Conservation (phyloP, 2,888 invertebrate genomes). For the Eupithecia dodoneata region DNA sequence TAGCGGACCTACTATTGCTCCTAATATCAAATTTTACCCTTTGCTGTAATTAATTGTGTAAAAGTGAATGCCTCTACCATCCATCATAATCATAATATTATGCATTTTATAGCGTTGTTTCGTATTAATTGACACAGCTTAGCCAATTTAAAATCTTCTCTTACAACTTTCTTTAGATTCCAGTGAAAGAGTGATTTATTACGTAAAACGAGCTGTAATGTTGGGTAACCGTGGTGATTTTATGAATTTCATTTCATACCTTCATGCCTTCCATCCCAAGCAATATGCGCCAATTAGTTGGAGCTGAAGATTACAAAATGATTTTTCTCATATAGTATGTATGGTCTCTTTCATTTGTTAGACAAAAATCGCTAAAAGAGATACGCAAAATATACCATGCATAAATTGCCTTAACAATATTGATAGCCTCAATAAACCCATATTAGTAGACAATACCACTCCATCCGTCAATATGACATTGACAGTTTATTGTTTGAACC, state of each 20-base stretch:
- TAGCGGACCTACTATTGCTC: not conserved
- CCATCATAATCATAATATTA: constrained; percentile 29
- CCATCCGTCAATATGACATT: not conserved
- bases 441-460: not conserved
- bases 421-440: not conserved
- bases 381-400: not conserved
- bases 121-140: constrained; percentile 37
- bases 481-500: not conserved
- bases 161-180: constrained; percentile 43
- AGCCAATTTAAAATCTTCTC: constrained; percentile 32
- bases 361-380: not conserved
- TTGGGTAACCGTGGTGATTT: constrained; percentile 11
- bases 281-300: not conserved
- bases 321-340: no score
- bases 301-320: not conserved
- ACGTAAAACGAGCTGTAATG: constrained; percentile 23
- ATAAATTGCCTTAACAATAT: not conserved
- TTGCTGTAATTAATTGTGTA: not conserved
- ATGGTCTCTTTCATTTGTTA: not conserved
- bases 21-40: not conserved
- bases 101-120: constrained; percentile 40
- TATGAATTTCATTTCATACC: constrained; percentile 2
- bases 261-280: not conserved
- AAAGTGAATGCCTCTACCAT: constrained; percentile 33
- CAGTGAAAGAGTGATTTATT: constrained; percentile 40